Conservation (phyloP, 1,140 invertebrate genomes). For the Drosophila lacertosa region DNA sequence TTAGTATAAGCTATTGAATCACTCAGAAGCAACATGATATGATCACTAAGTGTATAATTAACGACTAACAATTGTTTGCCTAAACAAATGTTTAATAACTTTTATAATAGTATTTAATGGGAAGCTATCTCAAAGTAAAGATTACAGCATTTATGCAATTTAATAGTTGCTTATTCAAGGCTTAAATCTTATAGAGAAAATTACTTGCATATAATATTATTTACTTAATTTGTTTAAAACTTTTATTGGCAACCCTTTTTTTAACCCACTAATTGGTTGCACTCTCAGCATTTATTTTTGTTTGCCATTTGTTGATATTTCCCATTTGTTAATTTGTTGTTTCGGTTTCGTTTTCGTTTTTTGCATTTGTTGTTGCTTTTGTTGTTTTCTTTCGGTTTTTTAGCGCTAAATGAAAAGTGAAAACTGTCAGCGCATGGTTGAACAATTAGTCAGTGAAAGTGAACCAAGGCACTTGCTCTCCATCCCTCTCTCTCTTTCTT, state of each 20-base stretch:
- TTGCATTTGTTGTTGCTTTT: slow-evolving; percentile 8
- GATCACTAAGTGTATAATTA: slow-evolving; percentile 10
- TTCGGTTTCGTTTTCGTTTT: slow-evolving; percentile 13
- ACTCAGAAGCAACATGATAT: slow-evolving; percentile 50
- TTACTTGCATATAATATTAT: neutral
- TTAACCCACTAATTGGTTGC: neutral
- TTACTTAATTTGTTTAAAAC: neutral
- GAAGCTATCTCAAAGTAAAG: too few relatives aligned
- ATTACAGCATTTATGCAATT: neutral
- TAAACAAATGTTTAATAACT: neutral
- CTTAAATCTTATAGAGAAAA: neutral
- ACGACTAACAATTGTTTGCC: neutral
- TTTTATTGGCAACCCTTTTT: neutral
- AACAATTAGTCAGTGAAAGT: slow-evolving; percentile 71
- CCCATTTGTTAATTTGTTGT: slow-evolving; percentile 18
- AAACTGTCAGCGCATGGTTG: slow-evolving; percentile 61
- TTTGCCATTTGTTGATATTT: slow-evolving; percentile 23
- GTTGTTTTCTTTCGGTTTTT: slow-evolving; percentile 20
- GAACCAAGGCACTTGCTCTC: slow-evolving; percentile 42
- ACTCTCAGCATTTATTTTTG: slow-evolving; percentile 6
- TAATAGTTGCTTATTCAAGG: neutral
- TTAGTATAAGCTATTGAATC: slow-evolving; percentile 57
- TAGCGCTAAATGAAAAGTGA: slow-evolving; percentile 63
- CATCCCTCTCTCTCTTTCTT: too few relatives aligned
- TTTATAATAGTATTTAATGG: too few relatives aligned